Conservation (phyloP, 2,113 vertebrate genomes). For the Leiothrix lutea region DNA sequence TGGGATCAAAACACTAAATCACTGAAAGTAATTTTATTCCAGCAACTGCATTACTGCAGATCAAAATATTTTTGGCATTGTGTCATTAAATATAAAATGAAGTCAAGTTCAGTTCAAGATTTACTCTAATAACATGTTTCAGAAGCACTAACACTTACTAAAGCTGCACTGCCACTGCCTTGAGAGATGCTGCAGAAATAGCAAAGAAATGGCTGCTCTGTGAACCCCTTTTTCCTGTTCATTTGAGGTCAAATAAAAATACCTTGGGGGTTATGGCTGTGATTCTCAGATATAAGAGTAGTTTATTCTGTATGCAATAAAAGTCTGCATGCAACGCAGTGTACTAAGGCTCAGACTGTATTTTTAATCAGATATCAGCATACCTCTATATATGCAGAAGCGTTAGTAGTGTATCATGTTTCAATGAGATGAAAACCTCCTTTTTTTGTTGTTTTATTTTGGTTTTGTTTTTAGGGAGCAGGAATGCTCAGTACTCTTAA, state of each 20-base stretch:
- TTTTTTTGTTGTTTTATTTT: neutral
- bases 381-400: neutral
- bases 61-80: neutral
- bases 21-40: constrained; percentile 9
- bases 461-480: neutral
- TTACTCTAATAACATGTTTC: constrained; percentile 9
- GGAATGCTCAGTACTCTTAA: neutral
- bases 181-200: neutral
- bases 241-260: neutral
- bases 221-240: neutral
- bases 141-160: neutral
- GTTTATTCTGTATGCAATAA: neutral
- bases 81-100: constrained; percentile 27
- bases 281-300: neutral
- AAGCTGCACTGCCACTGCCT: neutral
- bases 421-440: neutral
- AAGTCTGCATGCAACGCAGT: neutral
- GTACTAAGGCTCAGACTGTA: neutral
- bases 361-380: neutral
- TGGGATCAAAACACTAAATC: neutral
- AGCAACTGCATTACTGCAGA: neutral
- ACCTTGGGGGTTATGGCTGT: neutral
- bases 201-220: neutral
- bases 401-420: neutral
- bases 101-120: neutral